Evolutionary conservation across 2,113 vertebrate genomes (phyloP), one percentile per base, ranked within the genome.

Genomic region (Prinia subflava): DNA sequence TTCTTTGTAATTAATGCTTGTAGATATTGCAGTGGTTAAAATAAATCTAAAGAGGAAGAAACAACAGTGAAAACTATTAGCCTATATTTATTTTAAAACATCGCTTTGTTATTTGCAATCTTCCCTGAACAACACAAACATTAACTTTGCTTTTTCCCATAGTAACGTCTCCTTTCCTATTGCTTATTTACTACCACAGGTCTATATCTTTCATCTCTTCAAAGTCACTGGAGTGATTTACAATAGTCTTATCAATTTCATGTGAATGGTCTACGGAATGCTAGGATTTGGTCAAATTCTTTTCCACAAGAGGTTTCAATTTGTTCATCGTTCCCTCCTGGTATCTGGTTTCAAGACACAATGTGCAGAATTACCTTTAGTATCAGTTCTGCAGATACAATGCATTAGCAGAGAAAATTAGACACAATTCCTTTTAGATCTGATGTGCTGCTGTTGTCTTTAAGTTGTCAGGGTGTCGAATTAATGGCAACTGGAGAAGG

Each of bases 291-390:
- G 95, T 96, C 91, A 73, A 95, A 93, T 96, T 95, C 97, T 98
- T 98, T 98, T 98, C 98, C 98, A 98, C 98, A 97, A 98, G 97
- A 97, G 97, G 97, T 98, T 97, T 97, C 95, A 96, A 97, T 98
- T 97, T 98, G 97, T 97, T 97, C 95, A 87, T 97, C 97, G 84
- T 97, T 98, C 96, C 96, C 90, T 97, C 85, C 92, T 62, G 79
- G 97, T 97, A 93, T 98, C 98, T 98, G 92, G 97, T 99, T 98
- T 98, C 98, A 67, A 97, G 97, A 98, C 97, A 97, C 60, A 96
- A 97, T 97, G 97, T 97, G 97, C 97, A 92, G 97, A 97, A 97
- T 98, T 98, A 98, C 98, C 98, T 98, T 98, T 97, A 87, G 97
- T 95, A 98, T 98, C 97, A 96, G 96, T 96, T 97, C 89, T 94